These are phyloP conservation scores for Apodemia hepburni DNA, from an alignment of 2,888 invertebrate species.

Conservation along the genomic window DNA sequence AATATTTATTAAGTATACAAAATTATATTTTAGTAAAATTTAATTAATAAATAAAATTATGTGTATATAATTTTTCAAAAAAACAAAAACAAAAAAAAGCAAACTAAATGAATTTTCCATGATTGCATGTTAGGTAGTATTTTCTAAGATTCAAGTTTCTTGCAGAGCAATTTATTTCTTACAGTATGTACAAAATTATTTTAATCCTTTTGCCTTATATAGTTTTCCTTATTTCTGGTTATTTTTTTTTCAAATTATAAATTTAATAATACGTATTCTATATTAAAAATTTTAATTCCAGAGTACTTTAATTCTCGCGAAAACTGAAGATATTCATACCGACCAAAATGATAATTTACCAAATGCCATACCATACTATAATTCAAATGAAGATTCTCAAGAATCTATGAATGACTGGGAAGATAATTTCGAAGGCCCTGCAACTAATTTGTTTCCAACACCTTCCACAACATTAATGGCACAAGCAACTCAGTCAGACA, in stretches of 20 bases:
- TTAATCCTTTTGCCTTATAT: no score
- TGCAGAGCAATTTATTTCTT: no score
- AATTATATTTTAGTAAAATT: neutral
- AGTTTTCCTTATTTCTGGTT: neutral
- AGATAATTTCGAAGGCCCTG: slow-evolving; percentile 46
- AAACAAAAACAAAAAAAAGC: no score
- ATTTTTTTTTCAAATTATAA: slow-evolving; percentile 17
- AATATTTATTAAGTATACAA: no score
- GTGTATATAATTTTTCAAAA: no score
- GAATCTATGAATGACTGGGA: slow-evolving; percentile 49
- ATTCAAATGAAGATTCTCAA: slow-evolving; percentile 41
- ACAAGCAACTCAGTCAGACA: slow-evolving; percentile 49
- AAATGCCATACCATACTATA: no score
- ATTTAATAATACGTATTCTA: slow-evolving; percentile 4
- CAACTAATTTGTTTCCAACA: slow-evolving; percentile 41
- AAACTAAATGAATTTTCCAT: no score
- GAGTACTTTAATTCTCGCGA: slow-evolving; percentile 45
- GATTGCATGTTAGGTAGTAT: no score
- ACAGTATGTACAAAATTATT: no score
- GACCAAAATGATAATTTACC: slow-evolving; percentile 19
- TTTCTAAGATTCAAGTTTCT: no score
- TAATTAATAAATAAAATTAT: neutral
- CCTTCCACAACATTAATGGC: slow-evolving; percentile 57
- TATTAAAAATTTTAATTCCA: slow-evolving; percentile 35
- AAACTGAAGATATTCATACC: slow-evolving; percentile 34